Conservation (phyloP, 2,797 vertebrate genomes). For the Emys orbicularis region DNA sequence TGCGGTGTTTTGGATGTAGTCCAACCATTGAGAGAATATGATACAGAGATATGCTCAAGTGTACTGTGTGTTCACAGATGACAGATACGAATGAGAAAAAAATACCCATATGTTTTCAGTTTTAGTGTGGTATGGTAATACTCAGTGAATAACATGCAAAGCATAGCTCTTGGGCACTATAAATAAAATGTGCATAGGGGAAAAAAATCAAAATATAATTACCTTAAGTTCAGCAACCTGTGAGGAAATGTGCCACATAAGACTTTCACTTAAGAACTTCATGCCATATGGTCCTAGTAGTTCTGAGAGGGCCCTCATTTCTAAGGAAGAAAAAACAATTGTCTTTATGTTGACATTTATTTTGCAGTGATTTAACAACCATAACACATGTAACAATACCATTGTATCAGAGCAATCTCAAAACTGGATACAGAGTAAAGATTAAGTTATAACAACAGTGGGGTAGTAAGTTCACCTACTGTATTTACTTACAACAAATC, state of each 20-base stretch:
- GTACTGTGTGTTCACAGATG: neutral
- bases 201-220: slow-evolving; percentile 40
- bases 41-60: neutral
- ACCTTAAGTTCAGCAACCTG: slow-evolving; percentile 99
- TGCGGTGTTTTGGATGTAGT: neutral
- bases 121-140: neutral
- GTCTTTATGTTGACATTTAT: neutral
- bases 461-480: neutral
- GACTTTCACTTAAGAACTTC: slow-evolving; percentile 99
- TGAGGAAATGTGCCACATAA: slow-evolving; percentile 99
- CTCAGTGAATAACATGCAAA: neutral
- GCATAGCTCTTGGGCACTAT: neutral
- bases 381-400: neutral
- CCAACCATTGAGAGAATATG: neutral
- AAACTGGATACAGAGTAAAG: neutral
- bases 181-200: neutral
- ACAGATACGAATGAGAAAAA: neutral
- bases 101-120: neutral
- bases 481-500: neutral
- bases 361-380: neutral
- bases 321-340: slow-evolving; percentile 80
- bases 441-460: neutral
- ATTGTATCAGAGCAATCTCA: neutral
- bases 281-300: slow-evolving; percentile 98
- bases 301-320: slow-evolving; percentile 97